Evolutionary conservation across 2,797 vertebrate species (phyloP).

Genomic region (Euthynnus affinis): DNA sequence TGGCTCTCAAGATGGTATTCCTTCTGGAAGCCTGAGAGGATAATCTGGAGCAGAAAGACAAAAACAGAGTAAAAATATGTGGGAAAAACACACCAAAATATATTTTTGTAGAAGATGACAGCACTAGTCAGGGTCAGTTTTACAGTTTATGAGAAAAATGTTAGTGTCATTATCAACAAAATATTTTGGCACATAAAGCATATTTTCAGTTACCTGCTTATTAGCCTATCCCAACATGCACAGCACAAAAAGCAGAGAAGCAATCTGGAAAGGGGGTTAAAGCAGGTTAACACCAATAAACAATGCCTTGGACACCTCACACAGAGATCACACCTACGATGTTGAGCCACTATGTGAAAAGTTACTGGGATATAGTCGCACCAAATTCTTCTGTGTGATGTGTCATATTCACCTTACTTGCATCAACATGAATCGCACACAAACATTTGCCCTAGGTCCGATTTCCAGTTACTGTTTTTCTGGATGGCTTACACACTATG

Average conservation of each 20-base stretch:
- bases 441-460: background rate
- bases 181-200: background rate
- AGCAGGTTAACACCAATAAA: background rate
- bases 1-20: constrained; percentile 14
- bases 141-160: background rate
- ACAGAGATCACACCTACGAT: background rate
- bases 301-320: background rate
- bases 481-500: too few species aligned
- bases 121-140: too few species aligned
- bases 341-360: background rate
- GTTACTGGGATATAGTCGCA: background rate
- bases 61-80: background rate
- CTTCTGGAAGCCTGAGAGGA: constrained; percentile 8
- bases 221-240: background rate
- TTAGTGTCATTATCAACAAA: too few species aligned
- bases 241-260: background rate
- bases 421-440: background rate
- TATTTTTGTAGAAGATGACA: background rate
- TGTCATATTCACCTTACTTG: background rate
- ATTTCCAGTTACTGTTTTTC: background rate
- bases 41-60: constrained; percentile 3
- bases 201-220: background rate
- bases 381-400: background rate
- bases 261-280: background rate
- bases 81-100: background rate